Evolutionary conservation across 2,797 vertebrate species (phyloP).

Genomic region (Gephyroberyx darwinii): DNA sequence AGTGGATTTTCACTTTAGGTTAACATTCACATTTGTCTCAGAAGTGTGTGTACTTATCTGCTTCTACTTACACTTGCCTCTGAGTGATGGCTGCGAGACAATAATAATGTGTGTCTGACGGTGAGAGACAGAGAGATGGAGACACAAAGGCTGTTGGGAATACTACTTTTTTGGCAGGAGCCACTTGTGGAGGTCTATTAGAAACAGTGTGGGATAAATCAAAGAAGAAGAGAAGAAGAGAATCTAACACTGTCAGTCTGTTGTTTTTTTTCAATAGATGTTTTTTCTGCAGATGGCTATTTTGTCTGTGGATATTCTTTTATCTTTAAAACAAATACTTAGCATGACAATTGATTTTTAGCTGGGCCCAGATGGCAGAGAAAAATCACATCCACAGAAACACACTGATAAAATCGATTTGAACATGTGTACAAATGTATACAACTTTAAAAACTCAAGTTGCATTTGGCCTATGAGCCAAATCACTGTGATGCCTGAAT

Average conservation of each 20-base stretch:
- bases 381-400: conserved; percentile 37
- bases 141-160: conserved; percentile 28
- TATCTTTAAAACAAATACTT: conserved; percentile 55
- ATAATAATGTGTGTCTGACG: conserved; percentile 23
- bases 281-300: background rate
- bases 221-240: conserved; percentile 19
- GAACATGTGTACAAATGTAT: conserved; percentile 42
- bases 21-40: background rate
- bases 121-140: conserved; percentile 42
- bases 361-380: conserved; percentile 43
- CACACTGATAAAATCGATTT: conserved; percentile 36
- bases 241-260: conserved; percentile 32
- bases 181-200: conserved; percentile 40
- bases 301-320: conserved; percentile 31
- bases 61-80: conserved; percentile 20
- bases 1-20: background rate
- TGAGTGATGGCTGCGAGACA: conserved; percentile 8
- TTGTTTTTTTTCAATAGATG: background rate
- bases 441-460: conserved; percentile 43
- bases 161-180: conserved; percentile 30
- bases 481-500: conserved; percentile 26
- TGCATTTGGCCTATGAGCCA: conserved; percentile 19
- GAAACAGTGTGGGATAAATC: conserved; percentile 49
- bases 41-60: background rate
- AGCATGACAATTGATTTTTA: conserved; percentile 11